These are phyloP conservation scores for Anguilla japonica DNA, from an alignment of 2,113 vertebrate species.

Conservation along the genomic window DNA sequence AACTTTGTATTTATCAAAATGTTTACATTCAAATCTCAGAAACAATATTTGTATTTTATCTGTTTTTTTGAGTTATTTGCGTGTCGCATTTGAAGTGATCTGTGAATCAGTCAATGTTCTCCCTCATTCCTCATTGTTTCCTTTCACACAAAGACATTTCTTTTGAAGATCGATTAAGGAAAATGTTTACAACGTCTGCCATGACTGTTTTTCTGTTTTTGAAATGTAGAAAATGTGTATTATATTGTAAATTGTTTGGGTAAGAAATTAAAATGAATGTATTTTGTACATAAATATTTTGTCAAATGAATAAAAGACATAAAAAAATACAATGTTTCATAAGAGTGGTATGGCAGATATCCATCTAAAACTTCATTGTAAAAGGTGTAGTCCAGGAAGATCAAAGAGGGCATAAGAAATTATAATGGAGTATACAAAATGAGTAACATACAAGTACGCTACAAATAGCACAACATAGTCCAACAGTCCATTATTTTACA, in stretches of 20 bases:
- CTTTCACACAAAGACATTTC: conserved; percentile 32
- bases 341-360: neutral
- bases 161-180: conserved; percentile 53
- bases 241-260: conserved; percentile 67
- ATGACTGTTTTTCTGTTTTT: conserved; percentile 46
- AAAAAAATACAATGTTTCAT: conserved; percentile 46
- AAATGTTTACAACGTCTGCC: conserved; percentile 68
- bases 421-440: neutral
- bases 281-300: conserved; percentile 71
- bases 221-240: conserved; percentile 57
- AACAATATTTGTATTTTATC: conserved; percentile 37
- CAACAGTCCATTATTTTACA: neutral
- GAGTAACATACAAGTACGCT: neutral
- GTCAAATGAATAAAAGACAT: conserved; percentile 47
- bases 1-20: conserved; percentile 42
- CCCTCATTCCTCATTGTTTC: conserved; percentile 32
- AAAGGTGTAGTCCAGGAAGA: neutral
- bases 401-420: neutral
- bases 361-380: neutral
- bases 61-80: conserved; percentile 31
- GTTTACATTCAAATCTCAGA: conserved; percentile 59
- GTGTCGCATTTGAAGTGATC: conserved; percentile 31
- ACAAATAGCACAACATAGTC: neutral
- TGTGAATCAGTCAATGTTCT: conserved; percentile 38
- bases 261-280: conserved; percentile 63